Conservation (phyloP, 2,888 invertebrate species). For the Seira ritae region DNA sequence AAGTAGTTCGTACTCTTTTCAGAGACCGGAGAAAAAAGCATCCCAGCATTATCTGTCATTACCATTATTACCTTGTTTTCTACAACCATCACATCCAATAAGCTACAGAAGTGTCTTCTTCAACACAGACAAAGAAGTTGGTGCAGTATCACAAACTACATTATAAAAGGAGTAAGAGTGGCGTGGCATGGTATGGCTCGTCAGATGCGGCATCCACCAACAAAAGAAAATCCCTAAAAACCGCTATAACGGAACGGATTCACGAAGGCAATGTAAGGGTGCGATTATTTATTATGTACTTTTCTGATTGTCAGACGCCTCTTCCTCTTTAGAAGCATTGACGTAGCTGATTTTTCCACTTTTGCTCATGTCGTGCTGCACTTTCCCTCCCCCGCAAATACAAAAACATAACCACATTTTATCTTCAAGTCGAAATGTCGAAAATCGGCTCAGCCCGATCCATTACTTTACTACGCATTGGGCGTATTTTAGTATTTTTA, state of each 20-base stretch:
- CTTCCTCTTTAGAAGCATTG: conserved; percentile 15
- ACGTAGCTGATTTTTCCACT: conserved; percentile 1
- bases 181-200: neutral
- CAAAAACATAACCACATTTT: neutral
- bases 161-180: conserved; percentile 5
- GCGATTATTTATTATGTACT: conserved; percentile 17
- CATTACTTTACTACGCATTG: conserved; percentile 4
- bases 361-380: neutral
- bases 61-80: conserved; percentile 29
- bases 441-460: neutral
- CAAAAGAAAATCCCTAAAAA: conserved; percentile 6
- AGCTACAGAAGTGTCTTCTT: neutral
- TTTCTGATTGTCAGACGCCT: conserved; percentile 13
- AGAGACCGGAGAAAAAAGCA: conserved; percentile 8
- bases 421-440: neutral
- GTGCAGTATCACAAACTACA: neutral
- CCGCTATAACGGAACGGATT: neutral
- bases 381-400: conserved; percentile 51
- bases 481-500: neutral
- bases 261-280: neutral
- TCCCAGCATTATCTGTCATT: conserved; percentile 37
- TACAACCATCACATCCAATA: conserved; percentile 13
- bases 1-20: conserved; percentile 4
- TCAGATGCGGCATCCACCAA: conserved; percentile 12
- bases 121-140: conserved; percentile 6